Conservation (phyloP, 2,113 vertebrate species). For the Cygnus atratus region DNA sequence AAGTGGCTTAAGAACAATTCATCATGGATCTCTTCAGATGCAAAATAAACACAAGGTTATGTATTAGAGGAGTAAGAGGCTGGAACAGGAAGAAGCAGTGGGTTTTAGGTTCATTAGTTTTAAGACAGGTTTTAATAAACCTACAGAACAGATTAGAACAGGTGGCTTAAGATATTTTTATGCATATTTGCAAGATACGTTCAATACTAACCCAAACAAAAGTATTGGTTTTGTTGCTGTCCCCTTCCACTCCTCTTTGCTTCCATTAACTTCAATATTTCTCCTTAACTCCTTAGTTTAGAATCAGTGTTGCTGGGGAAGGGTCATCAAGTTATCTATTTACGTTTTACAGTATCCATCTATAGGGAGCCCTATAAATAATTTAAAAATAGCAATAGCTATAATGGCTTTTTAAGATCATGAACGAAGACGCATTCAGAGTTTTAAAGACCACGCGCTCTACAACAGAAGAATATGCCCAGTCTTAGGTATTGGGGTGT, state of each 20-base stretch:
- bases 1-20: neutral
- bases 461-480: neutral
- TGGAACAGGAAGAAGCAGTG: neutral
- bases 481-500: neutral
- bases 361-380: neutral
- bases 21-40: neutral
- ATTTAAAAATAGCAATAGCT: neutral
- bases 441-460: neutral
- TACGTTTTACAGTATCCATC: neutral
- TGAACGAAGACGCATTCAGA: neutral
- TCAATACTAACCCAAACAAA: neutral
- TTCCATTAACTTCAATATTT: neutral
- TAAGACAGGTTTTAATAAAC: neutral
- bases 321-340: neutral
- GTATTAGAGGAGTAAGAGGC: neutral
- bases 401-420: conserved; percentile 41
- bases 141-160: neutral
- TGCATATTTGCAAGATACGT: fast-evolving
- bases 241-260: neutral
- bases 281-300: neutral
- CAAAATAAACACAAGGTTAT: neutral
- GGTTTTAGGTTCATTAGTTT: neutral
- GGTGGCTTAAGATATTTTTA: neutral
- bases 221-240: fast-evolving
- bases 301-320: neutral